Evolutionary conservation across 1,140 invertebrate genomes (phyloP).

Genomic region (Cyphomyrmex costatus): DNA sequence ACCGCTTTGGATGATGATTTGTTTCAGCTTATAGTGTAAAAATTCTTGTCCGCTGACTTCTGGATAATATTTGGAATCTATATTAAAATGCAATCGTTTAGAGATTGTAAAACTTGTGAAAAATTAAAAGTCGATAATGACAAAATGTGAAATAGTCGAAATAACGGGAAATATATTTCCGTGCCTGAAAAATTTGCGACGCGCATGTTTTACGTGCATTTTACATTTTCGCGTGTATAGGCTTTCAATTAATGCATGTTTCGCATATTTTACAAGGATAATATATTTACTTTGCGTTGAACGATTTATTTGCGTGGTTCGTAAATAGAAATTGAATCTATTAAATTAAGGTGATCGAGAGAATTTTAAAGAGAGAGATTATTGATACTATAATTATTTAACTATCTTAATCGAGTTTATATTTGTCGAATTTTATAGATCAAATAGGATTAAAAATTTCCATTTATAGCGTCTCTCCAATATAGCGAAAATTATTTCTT

Average conservation of each 20-base stretch:
- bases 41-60: constrained; percentile 17
- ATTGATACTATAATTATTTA: constrained; percentile 30
- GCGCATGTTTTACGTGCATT: constrained; percentile 25
- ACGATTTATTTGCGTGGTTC: constrained; percentile 31
- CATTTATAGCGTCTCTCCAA: constrained; percentile 22
- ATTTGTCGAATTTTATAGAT: not conserved
- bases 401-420: not conserved
- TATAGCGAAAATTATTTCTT: constrained; percentile 40
- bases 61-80: constrained; percentile 10
- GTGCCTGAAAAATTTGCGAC: constrained; percentile 37
- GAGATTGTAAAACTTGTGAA: constrained; percentile 1
- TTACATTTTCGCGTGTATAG: constrained; percentile 36
- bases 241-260: constrained; percentile 36
- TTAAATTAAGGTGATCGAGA: constrained; percentile 6
- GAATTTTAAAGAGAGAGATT: constrained; percentile 25
- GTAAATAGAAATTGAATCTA: constrained; percentile 38
- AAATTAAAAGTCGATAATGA: constrained; percentile 54
- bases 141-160: constrained; percentile 39
- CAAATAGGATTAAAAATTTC: constrained; percentile 41
- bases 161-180: constrained; percentile 31
- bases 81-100: constrained; percentile 21
- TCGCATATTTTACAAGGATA: constrained; percentile 42
- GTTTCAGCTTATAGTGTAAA: not conserved
- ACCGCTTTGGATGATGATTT: not conserved
- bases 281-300: constrained; percentile 39